A percentile compares a stretch with the other conserved stretches of the same genome.
Conservation (phyloP, 2,113 vertebrate species). For the Ivindomyrus marchei region DNA sequence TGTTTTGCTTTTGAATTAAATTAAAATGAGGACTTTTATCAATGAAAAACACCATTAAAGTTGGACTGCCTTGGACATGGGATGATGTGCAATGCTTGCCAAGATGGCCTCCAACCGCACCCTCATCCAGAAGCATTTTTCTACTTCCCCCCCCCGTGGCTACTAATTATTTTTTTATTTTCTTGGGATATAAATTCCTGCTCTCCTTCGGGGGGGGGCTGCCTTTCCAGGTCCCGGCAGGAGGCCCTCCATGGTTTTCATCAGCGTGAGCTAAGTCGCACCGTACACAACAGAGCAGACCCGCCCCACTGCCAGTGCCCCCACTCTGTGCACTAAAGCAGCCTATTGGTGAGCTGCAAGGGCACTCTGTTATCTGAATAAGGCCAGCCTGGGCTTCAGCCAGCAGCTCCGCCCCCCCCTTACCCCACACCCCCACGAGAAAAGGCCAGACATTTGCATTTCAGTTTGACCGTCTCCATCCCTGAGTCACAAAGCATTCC, state of each 20-base stretch:
- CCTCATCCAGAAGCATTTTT: not conserved
- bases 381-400: slow-evolving; percentile 35
- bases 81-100: not conserved
- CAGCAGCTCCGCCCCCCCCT: slow-evolving; percentile 17
- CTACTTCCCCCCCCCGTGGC: not conserved
- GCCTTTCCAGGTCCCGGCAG: slow-evolving; percentile 20
- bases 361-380: slow-evolving; percentile 40
- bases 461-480: slow-evolving; percentile 33
- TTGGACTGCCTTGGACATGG: not conserved
- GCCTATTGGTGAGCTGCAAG: slow-evolving; percentile 32
- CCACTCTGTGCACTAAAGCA: slow-evolving; percentile 28
- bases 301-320: not conserved
- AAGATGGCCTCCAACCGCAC: not conserved
- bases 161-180: not conserved
- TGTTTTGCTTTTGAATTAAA: not conserved
- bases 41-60: not conserved
- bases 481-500: slow-evolving; percentile 36
- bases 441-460: slow-evolving; percentile 25
- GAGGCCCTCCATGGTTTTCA: slow-evolving; percentile 8
- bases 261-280: slow-evolving; percentile 26
- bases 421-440: not conserved
- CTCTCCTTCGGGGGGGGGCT: not conserved
- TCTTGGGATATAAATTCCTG: not conserved
- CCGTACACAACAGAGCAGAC: not conserved
- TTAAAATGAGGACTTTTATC: not conserved